phyloP scores from a whole-genome alignment of 2,888 invertebrate genomes.

The Melanotus villosus region DNA sequence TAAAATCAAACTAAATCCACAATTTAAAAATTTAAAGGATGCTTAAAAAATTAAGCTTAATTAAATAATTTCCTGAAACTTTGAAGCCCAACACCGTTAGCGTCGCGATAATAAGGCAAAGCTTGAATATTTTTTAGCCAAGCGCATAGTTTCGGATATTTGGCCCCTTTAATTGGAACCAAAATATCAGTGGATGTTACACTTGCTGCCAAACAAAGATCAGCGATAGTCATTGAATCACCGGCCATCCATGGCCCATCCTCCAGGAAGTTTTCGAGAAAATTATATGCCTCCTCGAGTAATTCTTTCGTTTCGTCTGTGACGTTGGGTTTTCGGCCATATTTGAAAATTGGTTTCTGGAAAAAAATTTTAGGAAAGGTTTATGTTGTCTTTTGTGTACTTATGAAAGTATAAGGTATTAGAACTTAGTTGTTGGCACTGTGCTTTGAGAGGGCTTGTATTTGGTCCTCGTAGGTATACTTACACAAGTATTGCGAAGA shows the following conservation, averaged over 20 bases:
- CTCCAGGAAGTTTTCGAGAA: not conserved
- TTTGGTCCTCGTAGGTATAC: too few species aligned
- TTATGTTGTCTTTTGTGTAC: too few species aligned
- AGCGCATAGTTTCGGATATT: slow-evolving; percentile 57
- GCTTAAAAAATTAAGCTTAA: too few species aligned
- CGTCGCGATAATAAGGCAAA: slow-evolving; percentile 52
- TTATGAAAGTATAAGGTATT: too few species aligned
- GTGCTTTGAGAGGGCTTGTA: too few species aligned
- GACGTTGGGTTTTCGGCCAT: not conserved
- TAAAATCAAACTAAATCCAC: too few species aligned
- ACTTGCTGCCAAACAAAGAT: slow-evolving; percentile 67
- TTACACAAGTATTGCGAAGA: not conserved
- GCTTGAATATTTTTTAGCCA: slow-evolving; percentile 60
- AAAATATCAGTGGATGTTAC: slow-evolving; percentile 59
- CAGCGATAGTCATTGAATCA: slow-evolving; percentile 71
- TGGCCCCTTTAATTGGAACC: slow-evolving; percentile 60
- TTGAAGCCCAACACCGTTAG: slow-evolving; percentile 39
- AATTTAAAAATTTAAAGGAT: too few species aligned
- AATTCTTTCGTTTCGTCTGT: not conserved
- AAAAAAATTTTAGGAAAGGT: too few species aligned
- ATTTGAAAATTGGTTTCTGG: not conserved
- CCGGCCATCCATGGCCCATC: slow-evolving; percentile 64
- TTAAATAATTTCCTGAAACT: not conserved
- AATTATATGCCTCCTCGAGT: not conserved
- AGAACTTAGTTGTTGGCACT: too few species aligned